A percentile compares a stretch with the other conserved stretches of the same genome.
phyloP scores from a whole-genome alignment of 1,140 invertebrate genomes.

The Nephila pilipes region DNA sequence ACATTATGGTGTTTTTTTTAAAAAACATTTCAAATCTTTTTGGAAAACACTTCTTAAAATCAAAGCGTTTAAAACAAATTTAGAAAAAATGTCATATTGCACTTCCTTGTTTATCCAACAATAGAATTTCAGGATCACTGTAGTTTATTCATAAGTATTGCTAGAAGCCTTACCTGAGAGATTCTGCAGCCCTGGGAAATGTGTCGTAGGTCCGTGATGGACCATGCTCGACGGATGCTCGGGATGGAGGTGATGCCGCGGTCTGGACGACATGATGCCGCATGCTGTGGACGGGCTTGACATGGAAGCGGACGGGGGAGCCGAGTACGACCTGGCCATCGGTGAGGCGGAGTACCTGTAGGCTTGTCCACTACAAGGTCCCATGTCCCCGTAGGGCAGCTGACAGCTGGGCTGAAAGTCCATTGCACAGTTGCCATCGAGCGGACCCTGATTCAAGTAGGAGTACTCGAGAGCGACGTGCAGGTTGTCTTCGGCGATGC shows the following conservation, averaged over 20 bases:
- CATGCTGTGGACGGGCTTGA: slow-evolving; percentile 60
- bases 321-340: slow-evolving; percentile 55
- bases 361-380: slow-evolving; percentile 90
- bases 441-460: slow-evolving; percentile 87
- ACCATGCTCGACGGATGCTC: slow-evolving; percentile 59
- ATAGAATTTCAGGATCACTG: too few species aligned
- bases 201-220: neutral
- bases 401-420: slow-evolving; percentile 83
- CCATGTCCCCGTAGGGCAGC: slow-evolving; percentile 90
- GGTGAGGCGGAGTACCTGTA: slow-evolving; percentile 79
- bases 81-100: too few species aligned
- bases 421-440: slow-evolving; percentile 84
- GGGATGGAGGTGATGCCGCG: slow-evolving; percentile 56
- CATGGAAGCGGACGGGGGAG: slow-evolving; percentile 57
- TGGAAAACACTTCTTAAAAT: too few species aligned
- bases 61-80: too few species aligned
- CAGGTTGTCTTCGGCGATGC: slow-evolving; percentile 80
- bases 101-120: too few species aligned
- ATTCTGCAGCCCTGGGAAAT: slow-evolving; percentile 29
- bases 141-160: neutral
- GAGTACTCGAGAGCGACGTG: slow-evolving; percentile 84
- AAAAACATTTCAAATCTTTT: too few species aligned
- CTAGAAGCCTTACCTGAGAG: slow-evolving; percentile 32
- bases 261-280: slow-evolving; percentile 56
- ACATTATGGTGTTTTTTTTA: too few species aligned